A percentile compares a stretch with the other conserved stretches of the same genome.
Evolutionary conservation across 2,113 vertebrate species (phyloP).

Genomic region (Protobothrops flavoviridis): DNA sequence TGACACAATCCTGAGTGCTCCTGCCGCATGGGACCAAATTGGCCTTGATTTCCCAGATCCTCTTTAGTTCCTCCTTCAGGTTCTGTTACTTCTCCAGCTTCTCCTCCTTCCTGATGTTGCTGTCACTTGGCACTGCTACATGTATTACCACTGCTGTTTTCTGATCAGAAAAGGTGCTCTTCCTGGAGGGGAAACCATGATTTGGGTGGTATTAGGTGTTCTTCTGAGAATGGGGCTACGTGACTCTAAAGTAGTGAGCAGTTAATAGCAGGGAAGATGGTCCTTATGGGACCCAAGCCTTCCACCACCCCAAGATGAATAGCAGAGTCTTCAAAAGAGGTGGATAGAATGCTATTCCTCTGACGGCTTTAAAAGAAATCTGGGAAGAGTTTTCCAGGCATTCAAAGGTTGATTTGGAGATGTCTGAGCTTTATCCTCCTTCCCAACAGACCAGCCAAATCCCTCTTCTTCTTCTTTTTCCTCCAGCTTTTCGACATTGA

Average conservation of each 20-base stretch:
- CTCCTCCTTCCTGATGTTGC: too few species aligned
- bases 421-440: not conserved
- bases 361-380: not conserved
- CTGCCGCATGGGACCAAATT: not conserved
- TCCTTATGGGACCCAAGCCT: too few species aligned
- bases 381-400: not conserved
- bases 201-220: not conserved
- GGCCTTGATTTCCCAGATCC: not conserved
- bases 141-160: too few species aligned
- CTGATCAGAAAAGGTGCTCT: not conserved
- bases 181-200: not conserved
- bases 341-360: not conserved
- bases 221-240: not conserved
- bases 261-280: not conserved
- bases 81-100: not conserved
- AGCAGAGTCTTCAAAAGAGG: not conserved
- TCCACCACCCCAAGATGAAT: not conserved
- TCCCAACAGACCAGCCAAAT: not conserved
- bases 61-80: not conserved
- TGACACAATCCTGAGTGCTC: not conserved
- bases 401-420: not conserved
- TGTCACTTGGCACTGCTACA: too few species aligned
- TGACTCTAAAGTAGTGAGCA: not conserved
- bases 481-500: conserved; percentile 90
- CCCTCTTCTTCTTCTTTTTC: conserved; percentile 6